Base-by-base conservation (phyloP, 2,113 vertebrate genomes). In the Syrrhaptes paradoxus region DNA sequence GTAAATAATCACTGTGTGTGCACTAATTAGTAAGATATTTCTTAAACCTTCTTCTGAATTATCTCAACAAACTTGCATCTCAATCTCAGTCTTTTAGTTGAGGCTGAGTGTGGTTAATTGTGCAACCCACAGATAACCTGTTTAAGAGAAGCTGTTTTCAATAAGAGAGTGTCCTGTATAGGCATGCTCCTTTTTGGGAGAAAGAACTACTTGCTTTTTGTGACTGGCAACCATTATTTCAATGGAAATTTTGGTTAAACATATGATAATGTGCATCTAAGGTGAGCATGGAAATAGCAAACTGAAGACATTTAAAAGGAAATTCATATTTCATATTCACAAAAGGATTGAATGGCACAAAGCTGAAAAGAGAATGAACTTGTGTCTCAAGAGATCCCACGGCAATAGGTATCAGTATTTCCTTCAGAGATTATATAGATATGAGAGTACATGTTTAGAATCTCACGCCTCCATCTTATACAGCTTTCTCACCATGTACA, bases 81-180 rank as follows among this genome's bases (percentile, higher is more conserved):
- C 34, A 36, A n/a, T n/a, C 31, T 78, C 34, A 36, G 28, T 34
- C 31, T 63, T 68, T 52, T 31, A 75, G 2, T 0, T 57, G 57
- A 74, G 36, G 18, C 31, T 7, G 51, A 29, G 6, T 24, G 5
- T 65, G 21, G 21, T 51, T 68, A 38, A 63, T 31, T 16, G 21
- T 21, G 4, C 38, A 70, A 34, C 17, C 32, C 48, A 67, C 11
- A 58, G 21, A 52, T 24, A 72, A 46, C 20, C 14, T 75, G 22
- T n/a, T 67, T 49, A 43, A 21, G 17, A 48, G 20, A 38, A 77
- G 28, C 26, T 84, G 5, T 29, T 52, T 84, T 26, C 59, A 52
- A 1, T 8, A 28, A 2, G 0, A 52, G 10, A 9, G 6, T 55
- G 17, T 12, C 38, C 38, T 51, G 7, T 17, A 3, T 17, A 20